Evolutionary conservation across 2,797 vertebrate species (phyloP).

Genomic region (Florisuga fusca): DNA sequence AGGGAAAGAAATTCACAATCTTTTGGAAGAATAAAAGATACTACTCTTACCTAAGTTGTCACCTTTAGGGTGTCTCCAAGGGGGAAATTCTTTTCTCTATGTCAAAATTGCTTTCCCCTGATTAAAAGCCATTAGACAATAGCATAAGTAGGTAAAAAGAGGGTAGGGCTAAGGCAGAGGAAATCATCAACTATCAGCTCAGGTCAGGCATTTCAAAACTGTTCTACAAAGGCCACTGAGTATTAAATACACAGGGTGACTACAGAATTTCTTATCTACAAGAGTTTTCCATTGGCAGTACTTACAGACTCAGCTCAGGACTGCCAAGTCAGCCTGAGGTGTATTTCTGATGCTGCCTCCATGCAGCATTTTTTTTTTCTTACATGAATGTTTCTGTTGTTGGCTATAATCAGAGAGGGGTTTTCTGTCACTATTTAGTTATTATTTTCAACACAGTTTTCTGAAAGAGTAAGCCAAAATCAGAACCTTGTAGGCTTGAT

Average conservation of each 20-base stretch:
- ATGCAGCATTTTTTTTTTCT: background rate
- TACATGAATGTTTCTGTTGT: conserved; percentile 12
- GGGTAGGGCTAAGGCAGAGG: background rate
- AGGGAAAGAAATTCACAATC: conserved; percentile 26
- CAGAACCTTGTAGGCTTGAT: background rate
- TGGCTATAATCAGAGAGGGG: background rate
- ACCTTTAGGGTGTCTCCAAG: conserved; percentile 27
- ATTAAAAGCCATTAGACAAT: conserved; percentile 19
- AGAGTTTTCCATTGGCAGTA: conserved; percentile 67
- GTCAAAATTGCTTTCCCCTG: conserved; percentile 1
- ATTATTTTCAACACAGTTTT: background rate
- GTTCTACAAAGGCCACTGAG: conserved; percentile 29
- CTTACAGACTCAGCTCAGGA: background rate
- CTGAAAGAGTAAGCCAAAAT: background rate
- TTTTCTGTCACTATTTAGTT: background rate
- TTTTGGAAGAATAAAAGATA: conserved; percentile 35
- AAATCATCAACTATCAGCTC: conserved; percentile 1
- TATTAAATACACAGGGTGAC: background rate
- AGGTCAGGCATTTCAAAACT: conserved; percentile 37
- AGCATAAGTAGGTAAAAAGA: conserved; percentile 30
- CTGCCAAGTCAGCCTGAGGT: conserved; percentile 27
- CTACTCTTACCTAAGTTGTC: conserved; percentile 14
- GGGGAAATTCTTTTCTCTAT: background rate
- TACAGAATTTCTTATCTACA: conserved; percentile 26
- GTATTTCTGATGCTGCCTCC: conserved; percentile 26